Base-by-base conservation (phyloP, 1,140 invertebrate species). In the Carposina sasakii region DNA sequence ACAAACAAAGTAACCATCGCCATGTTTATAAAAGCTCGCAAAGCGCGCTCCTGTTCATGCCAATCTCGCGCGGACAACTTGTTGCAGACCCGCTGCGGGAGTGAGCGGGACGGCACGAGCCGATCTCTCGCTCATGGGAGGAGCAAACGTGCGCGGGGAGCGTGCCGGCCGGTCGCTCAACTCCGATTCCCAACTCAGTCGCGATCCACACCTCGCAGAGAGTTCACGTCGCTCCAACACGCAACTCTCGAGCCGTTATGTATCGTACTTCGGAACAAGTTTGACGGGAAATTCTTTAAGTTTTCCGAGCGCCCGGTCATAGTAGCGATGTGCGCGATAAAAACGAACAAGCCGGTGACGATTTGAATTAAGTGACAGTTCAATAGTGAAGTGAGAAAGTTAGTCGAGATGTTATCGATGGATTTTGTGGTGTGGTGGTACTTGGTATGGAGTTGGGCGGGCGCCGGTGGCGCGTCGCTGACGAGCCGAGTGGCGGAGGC, bases 401-500 rank as follows among this genome's bases (percentile, higher is more conserved):
- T 57, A 48, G 66, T 71, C 57, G 66, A 78, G 66, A 83, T 83
- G 76, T 73, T 73, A 59, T 76, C 71, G 49, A 66, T 77, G 64
- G 76, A 71, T 79, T 79, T 81, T 63, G 77, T 81, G 55, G 64
- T 54, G 52, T 54, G 79, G 62, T 76, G 70, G 60, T 78, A 63
- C 50, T 63, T 61, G 51, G 64, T 57, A 19, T 78, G 76, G 71
- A 63, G 73, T 63, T 71, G 61, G 44, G 47, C 63, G 47, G 57
- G 67, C 50, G 71, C 57, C 26, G 59, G 68, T 57, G 81, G 68
- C 10, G 68, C 81, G 31, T 77, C 78, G 47, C 60, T 85, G 62
- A 77, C 81, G 44, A 76, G 75, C 49, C 78, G 82, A 41, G 76
- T 83, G 52, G 90, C 87, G 47, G 81, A 87, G 58, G 87, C 89